Percentiles rank a stretch among this genome's conserved stretches.
Conservation (phyloP, 2,797 vertebrate species). For the Linurgus olivaceus region DNA sequence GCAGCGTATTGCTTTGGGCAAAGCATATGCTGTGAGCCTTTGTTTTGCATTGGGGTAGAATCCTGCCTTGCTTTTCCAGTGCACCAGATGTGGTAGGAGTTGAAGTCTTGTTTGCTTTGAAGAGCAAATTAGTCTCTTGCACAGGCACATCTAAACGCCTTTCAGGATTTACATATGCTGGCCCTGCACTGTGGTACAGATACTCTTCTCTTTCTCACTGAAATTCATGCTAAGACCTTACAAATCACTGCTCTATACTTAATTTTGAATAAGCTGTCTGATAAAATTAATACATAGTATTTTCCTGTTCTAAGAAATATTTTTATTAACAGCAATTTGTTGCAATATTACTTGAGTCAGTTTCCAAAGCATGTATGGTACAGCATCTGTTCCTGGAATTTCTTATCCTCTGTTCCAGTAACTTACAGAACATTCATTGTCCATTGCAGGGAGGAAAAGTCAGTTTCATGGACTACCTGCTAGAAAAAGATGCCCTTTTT, state of each 20-base stretch:
- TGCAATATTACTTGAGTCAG: not conserved
- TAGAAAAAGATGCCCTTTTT: not conserved
- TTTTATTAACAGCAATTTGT: not conserved
- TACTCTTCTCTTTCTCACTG: not conserved
- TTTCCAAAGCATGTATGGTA: not conserved
- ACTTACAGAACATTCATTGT: not conserved
- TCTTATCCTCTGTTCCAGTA: not conserved
- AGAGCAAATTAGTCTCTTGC: not conserved
- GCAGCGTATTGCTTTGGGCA: not conserved
- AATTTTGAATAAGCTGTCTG: not conserved
- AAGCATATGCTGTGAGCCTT: not conserved
- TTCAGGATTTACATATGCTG: not conserved
- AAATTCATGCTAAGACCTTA: not conserved
- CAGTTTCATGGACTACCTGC: not conserved
- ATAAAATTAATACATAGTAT: not conserved
- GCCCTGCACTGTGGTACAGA: not conserved
- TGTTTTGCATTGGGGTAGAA: not conserved
- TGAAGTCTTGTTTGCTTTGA: not conserved
- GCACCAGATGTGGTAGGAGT: not conserved
- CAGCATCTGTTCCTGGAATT: not conserved
- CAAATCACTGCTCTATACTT: not conserved
- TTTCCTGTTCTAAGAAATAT: not conserved
- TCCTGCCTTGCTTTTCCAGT: not conserved
- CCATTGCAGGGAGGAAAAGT: not conserved
- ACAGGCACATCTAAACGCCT: not conserved